Base-by-base conservation (phyloP, 1,140 invertebrate genomes). In the Grapholita molesta region DNA sequence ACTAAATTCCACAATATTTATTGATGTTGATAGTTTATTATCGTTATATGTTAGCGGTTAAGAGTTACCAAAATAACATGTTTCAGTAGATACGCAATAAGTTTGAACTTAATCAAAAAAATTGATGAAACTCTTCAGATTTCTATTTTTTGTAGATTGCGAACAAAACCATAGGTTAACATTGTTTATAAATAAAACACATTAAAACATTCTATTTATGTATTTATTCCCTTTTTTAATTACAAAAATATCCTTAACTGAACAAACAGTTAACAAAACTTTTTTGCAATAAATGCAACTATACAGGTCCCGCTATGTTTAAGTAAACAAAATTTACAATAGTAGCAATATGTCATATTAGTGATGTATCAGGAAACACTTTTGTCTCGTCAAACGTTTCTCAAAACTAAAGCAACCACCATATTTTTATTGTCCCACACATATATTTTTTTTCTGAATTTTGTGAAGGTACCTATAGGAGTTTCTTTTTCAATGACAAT, bases 251-350 rank as follows among this genome's bases (percentile, higher is more conserved):
- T 61, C 15, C 15, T 32, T 30, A 30, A 61, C 28, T 32, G 55
- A 61, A 28, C 28, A 32, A 28, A 61, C 55, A 32, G 55, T 24
- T 55, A 25, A 3, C 24, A 28, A 12, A 23, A 6, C 12, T 25
- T 57, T 57, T 57, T 61, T 61, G 55, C 25, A 61, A 32, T 61
- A 61, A 61, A 61, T 61, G 55, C 55, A 61, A 25, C 25, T 61
- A 12, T 61, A 21, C 42, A 21, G 42, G 42, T 48, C 42, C 42
- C 42, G 18, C 42, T 48, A 21, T 9, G 21, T 15, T 12, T 48
- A 48, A 18, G 18, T 48, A 48, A 48, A 48, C 42, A 21, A 48
- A 21, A 48, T 48, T 21, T 21, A 21, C 18, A 21, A 5, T 21
- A 48, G 18, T n/a, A n/a, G n/a, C n/a, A 48, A 48, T 48, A 18